Conservation (phyloP, 1,140 invertebrate genomes). For the Drosophila triauraria region DNA sequence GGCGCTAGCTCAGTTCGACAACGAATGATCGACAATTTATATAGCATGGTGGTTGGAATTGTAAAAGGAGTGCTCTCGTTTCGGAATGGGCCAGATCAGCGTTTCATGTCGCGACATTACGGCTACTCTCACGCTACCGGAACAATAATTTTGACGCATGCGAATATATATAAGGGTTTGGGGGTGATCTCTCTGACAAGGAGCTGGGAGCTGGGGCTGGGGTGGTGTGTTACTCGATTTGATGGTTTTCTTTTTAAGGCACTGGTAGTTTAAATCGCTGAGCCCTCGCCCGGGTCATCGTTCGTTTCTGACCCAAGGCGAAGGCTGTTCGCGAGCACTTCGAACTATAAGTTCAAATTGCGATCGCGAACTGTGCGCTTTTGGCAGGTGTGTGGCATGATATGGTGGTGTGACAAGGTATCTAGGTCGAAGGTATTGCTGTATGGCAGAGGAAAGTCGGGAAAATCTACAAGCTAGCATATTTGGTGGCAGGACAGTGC, state of each 20-base stretch:
- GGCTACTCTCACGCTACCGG: constrained; percentile 57
- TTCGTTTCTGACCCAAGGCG: not conserved
- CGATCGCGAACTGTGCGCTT: constrained; percentile 44
- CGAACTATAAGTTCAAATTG: not conserved
- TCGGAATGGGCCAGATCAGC: constrained; percentile 82
- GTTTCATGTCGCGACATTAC: constrained; percentile 14
- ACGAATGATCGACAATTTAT: constrained; percentile 46
- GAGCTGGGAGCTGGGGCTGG: constrained; percentile 21
- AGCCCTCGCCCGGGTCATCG: constrained; percentile 9
- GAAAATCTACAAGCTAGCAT: not conserved
- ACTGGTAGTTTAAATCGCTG: constrained; percentile 77
- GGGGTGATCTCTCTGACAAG: constrained; percentile 5
- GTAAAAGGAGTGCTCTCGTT: constrained; percentile 80
- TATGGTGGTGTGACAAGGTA: constrained; percentile 52
- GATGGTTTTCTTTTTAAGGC: constrained; percentile 63
- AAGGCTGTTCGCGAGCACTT: constrained; percentile 23
- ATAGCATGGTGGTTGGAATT: constrained; percentile 77
- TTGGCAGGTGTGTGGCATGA: constrained; percentile 55
- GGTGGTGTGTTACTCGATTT: constrained; percentile 30
- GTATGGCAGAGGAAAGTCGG: not conserved
- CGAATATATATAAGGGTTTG: constrained; percentile 10
- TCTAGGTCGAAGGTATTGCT: constrained; percentile 48
- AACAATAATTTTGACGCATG: constrained; percentile 61
- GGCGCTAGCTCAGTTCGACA: constrained; percentile 46
- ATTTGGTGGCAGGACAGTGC: constrained; percentile 10